Evolutionary conservation across 23 tunicate genomes (phyloP), one percentile per base, ranked within the genome.

Genomic region (Trididemnum nubilum): DNA sequence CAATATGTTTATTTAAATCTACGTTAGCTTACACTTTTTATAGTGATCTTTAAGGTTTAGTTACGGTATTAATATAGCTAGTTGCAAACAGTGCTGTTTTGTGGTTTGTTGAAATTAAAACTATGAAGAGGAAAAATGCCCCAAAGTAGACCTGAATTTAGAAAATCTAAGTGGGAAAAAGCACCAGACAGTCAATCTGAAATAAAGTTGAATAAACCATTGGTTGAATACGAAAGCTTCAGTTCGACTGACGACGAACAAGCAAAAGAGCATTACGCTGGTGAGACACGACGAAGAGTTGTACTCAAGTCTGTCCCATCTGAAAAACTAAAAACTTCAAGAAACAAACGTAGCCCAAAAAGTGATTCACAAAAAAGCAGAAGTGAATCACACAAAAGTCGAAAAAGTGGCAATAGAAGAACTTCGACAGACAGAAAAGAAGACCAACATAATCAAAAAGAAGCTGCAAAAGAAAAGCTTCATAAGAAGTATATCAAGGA

Each of bases 91-190:
- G n/a, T n/a, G n/a, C n/a, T n/a, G n/a, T n/a, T n/a, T n/a, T n/a
- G n/a, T n/a, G n/a, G n/a, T n/a, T n/a, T n/a, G n/a, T n/a, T 44
- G 12, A 44, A 44, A 15, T 7, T 7, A 44, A 44, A 50, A 33
- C 35, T 30, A 78, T 78, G 82, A 78, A 78, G 82, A 78, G 7
- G 33, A 37, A 78, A 59, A 22, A 78, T 78, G 82, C 82, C 82
- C 71, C 50, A 59, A 78, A 60, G 35, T 78, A 78, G 35, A 35
- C 35, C 71, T 34, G 82, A 78, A 52, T 35, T 27, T 28, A 2
- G 63, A 76, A 76, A 76, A 35, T 78, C 82, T 5, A 69, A 69
- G 74, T 69, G 38, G 74, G 40, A 69, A 69, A 36, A 31, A 69
- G 9, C 37, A 69, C 29, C 37, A 30, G 4, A 5, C 67, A 61